A percentile compares a stretch with the other conserved stretches of the same genome.
phyloP scores from a whole-genome alignment of 1,140 invertebrate species.

The Caenorhabditis tropicalis region DNA sequence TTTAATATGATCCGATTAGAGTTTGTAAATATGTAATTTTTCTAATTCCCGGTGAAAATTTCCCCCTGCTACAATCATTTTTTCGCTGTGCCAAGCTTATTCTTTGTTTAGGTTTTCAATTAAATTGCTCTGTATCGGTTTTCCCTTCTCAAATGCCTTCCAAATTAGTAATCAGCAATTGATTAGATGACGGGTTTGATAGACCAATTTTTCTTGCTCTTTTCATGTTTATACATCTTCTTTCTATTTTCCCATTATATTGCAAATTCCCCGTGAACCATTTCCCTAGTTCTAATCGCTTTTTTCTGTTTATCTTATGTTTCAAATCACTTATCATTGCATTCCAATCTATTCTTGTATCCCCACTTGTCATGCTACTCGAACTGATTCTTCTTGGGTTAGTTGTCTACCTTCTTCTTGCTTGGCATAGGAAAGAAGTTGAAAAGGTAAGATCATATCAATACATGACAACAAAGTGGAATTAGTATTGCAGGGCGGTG shows the following conservation, averaged over 20 bases:
- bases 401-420: neutral
- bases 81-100: neutral
- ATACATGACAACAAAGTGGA: neutral
- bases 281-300: neutral
- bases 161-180: neutral
- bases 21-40: conserved; percentile 6
- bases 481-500: neutral
- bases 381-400: conserved; percentile 13
- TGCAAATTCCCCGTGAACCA: neutral
- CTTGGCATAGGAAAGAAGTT: conserved; percentile 7
- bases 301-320: neutral
- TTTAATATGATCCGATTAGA: neutral
- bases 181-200: conserved; percentile 3
- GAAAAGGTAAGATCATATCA: neutral
- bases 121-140: neutral
- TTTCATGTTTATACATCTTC: neutral
- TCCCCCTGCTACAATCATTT: neutral
- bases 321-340: neutral
- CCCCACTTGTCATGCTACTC: neutral
- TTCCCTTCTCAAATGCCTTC: neutral
- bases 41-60: neutral
- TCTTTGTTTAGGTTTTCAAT: conserved; percentile 1
- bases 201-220: neutral
- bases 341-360: neutral
- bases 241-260: neutral